Base-by-base conservation (phyloP, 2,888 invertebrate genomes). In the Sepiola atlantica region DNA sequence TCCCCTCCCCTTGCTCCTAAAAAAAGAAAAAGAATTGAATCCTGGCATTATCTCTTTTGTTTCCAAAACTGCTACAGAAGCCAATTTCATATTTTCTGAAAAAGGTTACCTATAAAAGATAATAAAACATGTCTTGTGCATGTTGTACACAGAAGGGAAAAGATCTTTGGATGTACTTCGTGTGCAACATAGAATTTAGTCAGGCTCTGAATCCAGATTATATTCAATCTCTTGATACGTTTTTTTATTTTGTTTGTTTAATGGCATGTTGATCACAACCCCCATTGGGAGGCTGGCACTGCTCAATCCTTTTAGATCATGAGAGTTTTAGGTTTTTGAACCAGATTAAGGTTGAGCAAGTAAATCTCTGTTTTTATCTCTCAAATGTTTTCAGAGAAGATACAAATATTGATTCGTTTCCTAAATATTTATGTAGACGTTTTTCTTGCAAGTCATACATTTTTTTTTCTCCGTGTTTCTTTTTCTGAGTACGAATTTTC, bases 281-380 rank as follows among this genome's bases (percentile, higher is more conserved):
- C 77, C 77, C 77, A 77, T 77, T 32, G 77, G 77, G 77, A 77
- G 77, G 16, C n/a, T 32, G 32, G 77, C 77, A 77, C 77, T 32
- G 77, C n/a, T n/a, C n/a, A 77, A 77, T 77, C 77, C 77, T 77
- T 77, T 32, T n/a, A 77, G 77, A 77, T n/a, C 77, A 77, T 32
- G n/a, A n/a, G n/a, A 77, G 32, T 77, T 77, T 77, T 32, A 77
- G 77, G n/a, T 77, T 77, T 45, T 77, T n/a, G n/a, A n/a, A 77
- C 77, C 77, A 77, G 77, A 77, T 32, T 77, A n/a, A n/a, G 77
- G 77, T n/a, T 32, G 77, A 77, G 77, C 16, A 77, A 77, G 77
- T 77, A 77, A 77, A 77, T 77, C 77, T 21, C n/a, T 16, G n/a
- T 14, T 77, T 32, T 77, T 77, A 77, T 77, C 77, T 77, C 12